A percentile compares a stretch with the other conserved stretches of the same genome.
Conservation (phyloP, 1,140 invertebrate species). For the Andricus grossulariae region DNA sequence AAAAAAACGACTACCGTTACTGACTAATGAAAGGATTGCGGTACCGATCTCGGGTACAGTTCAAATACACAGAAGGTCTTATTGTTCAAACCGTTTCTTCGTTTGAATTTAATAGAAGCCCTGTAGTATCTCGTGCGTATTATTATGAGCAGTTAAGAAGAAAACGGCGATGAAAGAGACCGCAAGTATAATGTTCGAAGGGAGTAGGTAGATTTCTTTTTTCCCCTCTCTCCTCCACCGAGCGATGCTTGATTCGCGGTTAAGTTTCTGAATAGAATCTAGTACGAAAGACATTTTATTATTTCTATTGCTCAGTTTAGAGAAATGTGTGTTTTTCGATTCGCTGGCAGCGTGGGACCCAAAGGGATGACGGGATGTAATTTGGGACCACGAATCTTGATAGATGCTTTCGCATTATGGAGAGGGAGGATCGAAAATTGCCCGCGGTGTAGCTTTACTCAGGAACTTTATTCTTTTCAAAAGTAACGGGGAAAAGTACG, state of each 20-base stretch:
- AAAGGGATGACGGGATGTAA: slow-evolving; percentile 11
- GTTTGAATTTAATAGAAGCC: slow-evolving; percentile 30
- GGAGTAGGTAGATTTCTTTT: slow-evolving; percentile 54
- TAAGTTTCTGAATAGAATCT: slow-evolving; percentile 17
- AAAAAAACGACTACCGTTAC: slow-evolving; percentile 1
- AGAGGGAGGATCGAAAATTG: slow-evolving; percentile 23
- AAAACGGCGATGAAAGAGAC: slow-evolving; percentile 53
- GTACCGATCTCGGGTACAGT: slow-evolving; percentile 29
- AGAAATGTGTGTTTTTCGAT: slow-evolving; percentile 13
- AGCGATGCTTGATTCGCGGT: slow-evolving; percentile 23
- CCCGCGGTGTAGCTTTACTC: slow-evolving; percentile 26
- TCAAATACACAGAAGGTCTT: slow-evolving; percentile 24
- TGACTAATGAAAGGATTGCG: slow-evolving; percentile 29
- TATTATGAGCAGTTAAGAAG: slow-evolving; percentile 54
- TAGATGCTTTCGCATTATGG: slow-evolving; percentile 10
- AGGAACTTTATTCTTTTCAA: background rate
- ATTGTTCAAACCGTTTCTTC: slow-evolving; percentile 29
- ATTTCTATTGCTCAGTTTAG: slow-evolving; percentile 18
- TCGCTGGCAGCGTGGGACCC: slow-evolving; percentile 7
- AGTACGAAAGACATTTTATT: slow-evolving; percentile 27
- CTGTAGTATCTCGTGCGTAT: slow-evolving; percentile 57
- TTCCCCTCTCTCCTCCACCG: slow-evolving; percentile 31
- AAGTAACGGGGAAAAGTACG: slow-evolving; percentile 17
- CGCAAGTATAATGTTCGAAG: slow-evolving; percentile 55
- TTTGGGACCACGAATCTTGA: slow-evolving; percentile 14